Evolutionary conservation across 2,797 vertebrate genomes (phyloP).

Genomic region (Valencia hispanica): DNA sequence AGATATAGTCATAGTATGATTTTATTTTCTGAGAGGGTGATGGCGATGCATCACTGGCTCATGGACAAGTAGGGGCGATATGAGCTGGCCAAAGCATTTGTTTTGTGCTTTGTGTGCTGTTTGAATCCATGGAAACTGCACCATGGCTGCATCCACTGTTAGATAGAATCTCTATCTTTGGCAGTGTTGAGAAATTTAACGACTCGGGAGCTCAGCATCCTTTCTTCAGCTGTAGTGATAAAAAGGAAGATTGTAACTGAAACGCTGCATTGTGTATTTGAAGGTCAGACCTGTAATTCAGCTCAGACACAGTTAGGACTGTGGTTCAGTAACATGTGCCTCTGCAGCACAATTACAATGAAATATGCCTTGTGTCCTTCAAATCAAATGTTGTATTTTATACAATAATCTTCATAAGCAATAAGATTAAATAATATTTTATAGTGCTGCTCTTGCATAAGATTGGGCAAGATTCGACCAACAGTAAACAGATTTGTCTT

Average conservation of each 20-base stretch:
- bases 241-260: constrained; percentile 30
- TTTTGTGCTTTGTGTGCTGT: constrained; percentile 76
- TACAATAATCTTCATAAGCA: not conserved
- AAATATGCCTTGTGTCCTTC: not conserved
- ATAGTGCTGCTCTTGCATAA: not conserved
- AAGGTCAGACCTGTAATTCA: constrained; percentile 19
- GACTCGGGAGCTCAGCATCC: constrained; percentile 38
- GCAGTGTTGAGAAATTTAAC: constrained; percentile 48
- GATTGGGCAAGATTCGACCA: not conserved
- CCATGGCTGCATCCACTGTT: constrained; percentile 43
- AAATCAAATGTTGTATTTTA: not conserved
- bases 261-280: not conserved
- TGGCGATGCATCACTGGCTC: constrained; percentile 71
- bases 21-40: constrained; percentile 78
- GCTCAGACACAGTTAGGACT: not conserved
- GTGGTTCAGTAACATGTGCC: not conserved
- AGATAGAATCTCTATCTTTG: constrained; percentile 59
- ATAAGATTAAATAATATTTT: not conserved
- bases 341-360: not conserved
- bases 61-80: constrained; percentile 70
- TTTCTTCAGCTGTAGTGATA: constrained; percentile 11
- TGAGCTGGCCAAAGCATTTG: constrained; percentile 62
- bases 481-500: not conserved
- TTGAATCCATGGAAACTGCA: constrained; percentile 81
- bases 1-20: constrained; percentile 65